Evolutionary conservation across 2,888 invertebrate species (phyloP).

Genomic region (Ligdia adustata): DNA sequence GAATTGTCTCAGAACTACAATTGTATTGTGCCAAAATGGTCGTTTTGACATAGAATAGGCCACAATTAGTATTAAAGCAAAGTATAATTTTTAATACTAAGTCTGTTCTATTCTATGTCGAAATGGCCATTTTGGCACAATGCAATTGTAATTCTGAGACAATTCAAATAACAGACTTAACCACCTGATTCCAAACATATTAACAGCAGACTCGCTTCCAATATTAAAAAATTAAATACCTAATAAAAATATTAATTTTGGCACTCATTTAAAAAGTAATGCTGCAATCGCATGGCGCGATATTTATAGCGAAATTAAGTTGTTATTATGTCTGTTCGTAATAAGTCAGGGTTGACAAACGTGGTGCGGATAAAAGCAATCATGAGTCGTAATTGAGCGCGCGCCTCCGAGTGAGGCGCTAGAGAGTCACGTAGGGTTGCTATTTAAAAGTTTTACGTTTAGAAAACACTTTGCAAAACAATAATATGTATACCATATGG

Average conservation of each 20-base stretch:
- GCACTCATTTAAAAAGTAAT: constrained; percentile 12
- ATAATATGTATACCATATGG: too few species aligned
- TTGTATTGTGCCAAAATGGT: too few species aligned
- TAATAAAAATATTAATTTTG: constrained; percentile 11
- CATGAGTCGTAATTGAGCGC: constrained; percentile 49
- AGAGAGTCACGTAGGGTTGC: constrained; percentile 27
- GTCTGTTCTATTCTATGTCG: too few species aligned
- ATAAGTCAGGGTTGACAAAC: constrained; percentile 54
- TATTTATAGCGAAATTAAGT: constrained; percentile 31
- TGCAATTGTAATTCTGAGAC: too few species aligned
- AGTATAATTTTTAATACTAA: too few species aligned
- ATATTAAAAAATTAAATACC: constrained; percentile 8
- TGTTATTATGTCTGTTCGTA: constrained; percentile 38
- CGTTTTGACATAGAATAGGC: too few species aligned
- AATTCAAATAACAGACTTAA: too few species aligned
- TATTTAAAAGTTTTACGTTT: constrained; percentile 12
- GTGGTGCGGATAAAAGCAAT: constrained; percentile 57
- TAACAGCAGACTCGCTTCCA: constrained; percentile 2
- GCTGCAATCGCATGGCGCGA: not conserved
- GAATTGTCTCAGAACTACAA: too few species aligned
- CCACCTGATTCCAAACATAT: constrained; percentile 19
- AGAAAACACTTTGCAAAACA: too few species aligned
- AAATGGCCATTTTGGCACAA: too few species aligned
- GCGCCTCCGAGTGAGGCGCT: constrained; percentile 21
- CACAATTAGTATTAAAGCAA: too few species aligned